Conservation (phyloP, 2,113 vertebrate genomes). For the Aegotheles bennettii region DNA sequence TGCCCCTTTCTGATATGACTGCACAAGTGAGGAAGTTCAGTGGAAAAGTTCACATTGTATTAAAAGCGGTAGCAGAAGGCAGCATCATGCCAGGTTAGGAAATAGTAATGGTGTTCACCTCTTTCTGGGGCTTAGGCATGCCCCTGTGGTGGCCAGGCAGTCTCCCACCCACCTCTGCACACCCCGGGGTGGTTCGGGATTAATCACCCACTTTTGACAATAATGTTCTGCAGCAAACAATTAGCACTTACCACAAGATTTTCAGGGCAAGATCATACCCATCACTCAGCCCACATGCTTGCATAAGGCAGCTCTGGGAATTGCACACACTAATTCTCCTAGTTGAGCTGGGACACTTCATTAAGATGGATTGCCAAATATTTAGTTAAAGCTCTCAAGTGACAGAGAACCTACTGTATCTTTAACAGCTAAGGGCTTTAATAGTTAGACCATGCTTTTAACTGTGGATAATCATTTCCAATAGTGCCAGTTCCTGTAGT, state of each 20-base stretch:
- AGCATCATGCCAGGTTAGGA: rapidly evolving
- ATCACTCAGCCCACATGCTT: not conserved
- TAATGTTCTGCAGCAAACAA: not conserved
- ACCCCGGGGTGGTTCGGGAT: rapidly evolving
- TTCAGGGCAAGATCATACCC: not conserved
- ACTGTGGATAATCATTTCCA: not conserved
- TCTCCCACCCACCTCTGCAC: not conserved
- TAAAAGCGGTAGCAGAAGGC: not conserved
- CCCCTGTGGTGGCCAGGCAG: not conserved
- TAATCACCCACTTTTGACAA: not conserved
- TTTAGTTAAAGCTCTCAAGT: slow-evolving; percentile 26
- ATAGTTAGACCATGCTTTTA: not conserved
- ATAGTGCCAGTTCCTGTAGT: not conserved
- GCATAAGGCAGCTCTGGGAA: not conserved
- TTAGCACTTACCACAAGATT: rapidly evolving
- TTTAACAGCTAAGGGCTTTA: not conserved
- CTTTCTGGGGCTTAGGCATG: not conserved
- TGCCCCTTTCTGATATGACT: not conserved
- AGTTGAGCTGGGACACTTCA: not conserved
- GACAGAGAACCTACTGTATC: not conserved
- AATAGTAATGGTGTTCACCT: not conserved
- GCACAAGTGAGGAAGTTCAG: rapidly evolving
- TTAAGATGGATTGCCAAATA: not conserved
- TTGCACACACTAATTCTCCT: not conserved
- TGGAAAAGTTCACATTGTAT: rapidly evolving